Evolutionary conservation across 2,113 vertebrate genomes (phyloP).

Genomic region (Parus major): DNA sequence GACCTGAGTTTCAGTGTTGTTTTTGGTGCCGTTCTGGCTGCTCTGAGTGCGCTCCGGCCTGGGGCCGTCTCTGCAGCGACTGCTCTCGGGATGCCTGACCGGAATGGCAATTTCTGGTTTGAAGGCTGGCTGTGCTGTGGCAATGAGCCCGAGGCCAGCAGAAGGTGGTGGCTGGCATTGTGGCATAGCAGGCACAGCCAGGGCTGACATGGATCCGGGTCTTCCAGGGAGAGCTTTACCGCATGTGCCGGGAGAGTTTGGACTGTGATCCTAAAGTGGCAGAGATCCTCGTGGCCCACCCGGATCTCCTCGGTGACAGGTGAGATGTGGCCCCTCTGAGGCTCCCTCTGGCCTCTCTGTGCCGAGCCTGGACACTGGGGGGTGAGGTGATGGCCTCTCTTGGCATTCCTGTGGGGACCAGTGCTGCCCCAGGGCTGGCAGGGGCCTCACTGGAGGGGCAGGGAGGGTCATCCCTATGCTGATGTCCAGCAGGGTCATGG

Average conservation of each 20-base stretch:
- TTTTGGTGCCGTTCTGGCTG: not conserved
- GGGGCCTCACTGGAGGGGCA: not conserved
- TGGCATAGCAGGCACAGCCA: not conserved
- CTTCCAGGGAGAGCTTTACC: constrained; percentile 80
- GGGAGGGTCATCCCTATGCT: not conserved
- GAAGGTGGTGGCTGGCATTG: not conserved
- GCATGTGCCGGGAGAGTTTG: constrained; percentile 81
- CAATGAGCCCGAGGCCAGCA: not conserved
- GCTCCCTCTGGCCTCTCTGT: not conserved
- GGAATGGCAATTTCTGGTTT: not conserved
- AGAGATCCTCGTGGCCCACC: constrained; percentile 70
- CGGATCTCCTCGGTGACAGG: constrained; percentile 85
- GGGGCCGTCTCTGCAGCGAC: not conserved
- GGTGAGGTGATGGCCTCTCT: not conserved
- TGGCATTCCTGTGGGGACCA: not conserved
- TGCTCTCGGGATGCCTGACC: not conserved
- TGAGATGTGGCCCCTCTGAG: not conserved
- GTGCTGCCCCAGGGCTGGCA: not conserved
- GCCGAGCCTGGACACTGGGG: fast-evolving
- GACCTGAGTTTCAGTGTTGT: not conserved
- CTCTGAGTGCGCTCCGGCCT: not conserved
- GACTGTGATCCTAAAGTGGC: constrained; percentile 70
- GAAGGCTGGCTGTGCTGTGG: not conserved
- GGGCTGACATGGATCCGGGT: not conserved
- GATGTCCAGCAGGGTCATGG: not conserved